These are phyloP conservation scores for Cherax quadricarinatus DNA, from an alignment of 1,140 invertebrate genomes.

Conservation along the genomic window DNA sequence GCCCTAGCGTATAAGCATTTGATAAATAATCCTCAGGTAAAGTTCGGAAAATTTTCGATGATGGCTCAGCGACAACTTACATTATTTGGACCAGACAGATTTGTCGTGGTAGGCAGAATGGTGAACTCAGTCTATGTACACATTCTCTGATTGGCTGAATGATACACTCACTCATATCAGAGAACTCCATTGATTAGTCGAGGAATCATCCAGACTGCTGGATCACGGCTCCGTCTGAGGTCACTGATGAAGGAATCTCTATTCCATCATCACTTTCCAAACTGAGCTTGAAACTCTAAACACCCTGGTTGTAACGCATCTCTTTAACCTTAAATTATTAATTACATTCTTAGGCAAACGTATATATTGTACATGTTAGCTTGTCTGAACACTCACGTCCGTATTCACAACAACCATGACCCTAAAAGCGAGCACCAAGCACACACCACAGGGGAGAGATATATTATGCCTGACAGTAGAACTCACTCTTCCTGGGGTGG, in stretches of 20 bases:
- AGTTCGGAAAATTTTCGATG: neutral
- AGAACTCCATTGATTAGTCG: neutral
- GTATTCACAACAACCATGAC: neutral
- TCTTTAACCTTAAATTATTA: constrained; percentile 5
- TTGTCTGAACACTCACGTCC: neutral
- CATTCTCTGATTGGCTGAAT: neutral
- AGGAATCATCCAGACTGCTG: neutral
- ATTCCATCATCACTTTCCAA: neutral
- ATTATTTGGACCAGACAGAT: neutral
- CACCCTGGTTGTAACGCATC: constrained; percentile 6
- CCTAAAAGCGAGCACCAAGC: neutral
- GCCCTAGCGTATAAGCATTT: neutral
- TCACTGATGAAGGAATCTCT: neutral
- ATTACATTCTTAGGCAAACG: constrained; percentile 5
- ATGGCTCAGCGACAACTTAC: no score
- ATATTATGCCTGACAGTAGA: neutral
- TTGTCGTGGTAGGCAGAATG: neutral
- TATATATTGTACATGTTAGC: constrained; percentile 4
- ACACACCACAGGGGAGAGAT: neutral
- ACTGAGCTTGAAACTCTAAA: neutral
- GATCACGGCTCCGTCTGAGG: neutral
- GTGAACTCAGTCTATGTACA: neutral
- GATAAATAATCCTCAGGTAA: neutral
- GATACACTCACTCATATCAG: neutral
- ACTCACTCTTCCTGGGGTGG: neutral